These are phyloP conservation scores for Mormyrops boulengeri DNA, from an alignment of 2,797 vertebrate species.

Conservation along the genomic window DNA sequence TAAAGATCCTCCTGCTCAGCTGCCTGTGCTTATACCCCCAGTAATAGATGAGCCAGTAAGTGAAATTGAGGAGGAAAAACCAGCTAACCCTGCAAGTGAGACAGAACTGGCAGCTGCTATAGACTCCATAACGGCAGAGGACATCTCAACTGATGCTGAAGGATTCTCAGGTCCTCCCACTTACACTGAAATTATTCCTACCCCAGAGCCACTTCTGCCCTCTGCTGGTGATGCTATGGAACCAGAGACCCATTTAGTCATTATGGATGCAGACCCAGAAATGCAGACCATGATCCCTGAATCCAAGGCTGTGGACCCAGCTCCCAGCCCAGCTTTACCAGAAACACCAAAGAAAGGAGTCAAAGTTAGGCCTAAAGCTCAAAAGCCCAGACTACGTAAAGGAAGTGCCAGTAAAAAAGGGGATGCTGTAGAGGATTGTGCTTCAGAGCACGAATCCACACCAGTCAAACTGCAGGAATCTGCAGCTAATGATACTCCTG, in stretches of 20 bases:
- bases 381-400: conserved; percentile 63
- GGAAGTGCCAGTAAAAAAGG: conserved; percentile 63
- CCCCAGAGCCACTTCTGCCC: conserved; percentile 40
- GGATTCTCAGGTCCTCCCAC: conserved; percentile 54
- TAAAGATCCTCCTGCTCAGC: conserved; percentile 63
- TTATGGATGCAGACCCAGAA: conserved; percentile 58
- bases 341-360: conserved; percentile 62
- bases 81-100: conserved; percentile 81
- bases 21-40: conserved; percentile 47
- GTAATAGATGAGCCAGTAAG: conserved; percentile 48
- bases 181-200: conserved; percentile 48
- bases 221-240: conserved; percentile 55
- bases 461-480: conserved; percentile 38
- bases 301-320: conserved; percentile 61
- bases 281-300: conserved; percentile 48
- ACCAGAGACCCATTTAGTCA: conserved; percentile 58
- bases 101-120: conserved; percentile 94
- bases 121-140: conserved; percentile 85
- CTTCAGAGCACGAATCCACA: conserved; percentile 49
- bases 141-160: conserved; percentile 63
- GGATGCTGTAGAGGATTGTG: conserved; percentile 52
- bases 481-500: conserved; percentile 37
- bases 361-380: conserved; percentile 72
- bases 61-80: conserved; percentile 75
- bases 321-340: conserved; percentile 47